phyloP scores from a whole-genome alignment of 1,140 invertebrate species.

The Drosophila tani region DNA sequence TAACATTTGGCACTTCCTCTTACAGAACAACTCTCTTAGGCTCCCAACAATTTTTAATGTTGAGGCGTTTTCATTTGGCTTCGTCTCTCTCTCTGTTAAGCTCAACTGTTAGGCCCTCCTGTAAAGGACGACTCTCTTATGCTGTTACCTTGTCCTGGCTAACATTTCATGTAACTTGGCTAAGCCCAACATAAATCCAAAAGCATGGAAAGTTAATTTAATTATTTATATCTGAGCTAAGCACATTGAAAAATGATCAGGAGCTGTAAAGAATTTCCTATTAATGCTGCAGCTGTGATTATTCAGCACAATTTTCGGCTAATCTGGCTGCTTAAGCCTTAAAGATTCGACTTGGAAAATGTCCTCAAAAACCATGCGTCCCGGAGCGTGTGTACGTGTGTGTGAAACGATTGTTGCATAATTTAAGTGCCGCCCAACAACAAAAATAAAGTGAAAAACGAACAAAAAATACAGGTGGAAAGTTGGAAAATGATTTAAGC shows the following conservation, averaged over 20 bases:
- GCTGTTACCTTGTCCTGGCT: not conserved
- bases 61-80: not conserved
- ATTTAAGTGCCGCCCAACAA: constrained; percentile 48
- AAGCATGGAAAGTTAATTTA: constrained; percentile 5
- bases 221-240: not conserved
- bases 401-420: constrained; percentile 47
- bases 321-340: constrained; percentile 9
- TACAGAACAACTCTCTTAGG: constrained; percentile 6
- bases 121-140: not conserved
- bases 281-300: constrained; percentile 43
- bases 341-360: constrained; percentile 11
- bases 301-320: constrained; percentile 9
- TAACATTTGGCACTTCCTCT: not conserved
- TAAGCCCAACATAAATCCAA: not conserved
- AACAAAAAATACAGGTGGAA: constrained; percentile 9
- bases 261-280: constrained; percentile 33
- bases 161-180: not conserved
- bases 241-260: constrained; percentile 3
- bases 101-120: not conserved
- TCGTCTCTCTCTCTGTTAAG: not conserved
- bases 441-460: constrained; percentile 12
- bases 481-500: constrained; percentile 57
- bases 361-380: constrained; percentile 22
- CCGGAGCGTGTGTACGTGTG: constrained; percentile 11
- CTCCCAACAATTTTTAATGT: not conserved